Evolutionary conservation across 1,140 invertebrate genomes (phyloP).

Genomic region (Vollenhovia emeryi): DNA sequence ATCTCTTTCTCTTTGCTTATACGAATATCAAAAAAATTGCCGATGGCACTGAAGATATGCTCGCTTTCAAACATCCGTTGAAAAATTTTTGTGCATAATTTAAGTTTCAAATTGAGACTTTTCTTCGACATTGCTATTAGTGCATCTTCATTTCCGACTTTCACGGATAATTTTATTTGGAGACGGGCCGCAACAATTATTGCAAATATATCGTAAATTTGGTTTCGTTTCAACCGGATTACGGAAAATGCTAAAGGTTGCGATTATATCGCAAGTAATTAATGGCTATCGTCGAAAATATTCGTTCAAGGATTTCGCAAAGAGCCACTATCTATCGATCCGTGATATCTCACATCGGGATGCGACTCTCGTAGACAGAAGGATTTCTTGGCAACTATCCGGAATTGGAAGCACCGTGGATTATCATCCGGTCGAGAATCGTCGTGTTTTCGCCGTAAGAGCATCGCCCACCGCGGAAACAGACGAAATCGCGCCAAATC

Average conservation of each 20-base stretch:
- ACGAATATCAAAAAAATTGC: neutral
- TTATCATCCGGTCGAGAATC: slow-evolving; percentile 66
- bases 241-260: neutral
- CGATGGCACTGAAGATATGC: neutral
- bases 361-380: slow-evolving; percentile 12
- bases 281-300: slow-evolving; percentile 32
- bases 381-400: slow-evolving; percentile 15
- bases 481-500: slow-evolving; percentile 69
- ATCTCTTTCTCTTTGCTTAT: neutral
- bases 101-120: neutral
- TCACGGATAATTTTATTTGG: neutral
- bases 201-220: neutral
- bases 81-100: neutral
- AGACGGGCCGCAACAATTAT: neutral
- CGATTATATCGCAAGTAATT: slow-evolving; percentile 25
- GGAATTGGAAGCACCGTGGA: slow-evolving; percentile 63
- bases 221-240: neutral
- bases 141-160: neutral
- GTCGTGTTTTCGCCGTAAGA: slow-evolving; percentile 68
- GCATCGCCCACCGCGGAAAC: slow-evolving; percentile 65
- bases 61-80: neutral
- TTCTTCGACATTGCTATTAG: neutral
- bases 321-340: slow-evolving; percentile 28
- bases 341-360: slow-evolving; percentile 22
- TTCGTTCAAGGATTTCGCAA: slow-evolving; percentile 19